Evolutionary conservation across 2,888 invertebrate species (phyloP).

Genomic region (Pristionchus japonicus): DNA sequence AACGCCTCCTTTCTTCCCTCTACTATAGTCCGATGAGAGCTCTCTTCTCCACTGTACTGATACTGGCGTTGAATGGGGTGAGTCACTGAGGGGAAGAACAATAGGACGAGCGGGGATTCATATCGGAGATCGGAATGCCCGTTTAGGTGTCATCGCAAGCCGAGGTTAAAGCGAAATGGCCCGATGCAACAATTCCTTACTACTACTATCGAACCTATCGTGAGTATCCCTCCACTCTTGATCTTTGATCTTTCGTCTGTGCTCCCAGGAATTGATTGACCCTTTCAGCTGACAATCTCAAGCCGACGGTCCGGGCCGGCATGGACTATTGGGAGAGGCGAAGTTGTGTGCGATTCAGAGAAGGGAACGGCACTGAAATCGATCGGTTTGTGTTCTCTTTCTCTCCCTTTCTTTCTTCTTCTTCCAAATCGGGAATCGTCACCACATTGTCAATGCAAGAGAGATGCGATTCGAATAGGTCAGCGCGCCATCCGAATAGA

Average conservation of each 20-base stretch:
- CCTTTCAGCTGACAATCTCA: constrained; percentile 21
- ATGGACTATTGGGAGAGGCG: constrained; percentile 45
- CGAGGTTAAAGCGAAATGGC: neutral
- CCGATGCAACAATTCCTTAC: constrained; percentile 24
- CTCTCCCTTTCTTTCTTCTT: neutral
- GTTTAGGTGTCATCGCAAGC: neutral
- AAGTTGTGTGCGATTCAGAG: constrained; percentile 35
- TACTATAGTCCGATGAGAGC: neutral
- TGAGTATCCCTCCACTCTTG: neutral
- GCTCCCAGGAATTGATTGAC: neutral
- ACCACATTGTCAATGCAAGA: neutral
- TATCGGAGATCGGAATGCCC: neutral
- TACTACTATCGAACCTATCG: constrained; percentile 14
- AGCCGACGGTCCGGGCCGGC: constrained; percentile 24
- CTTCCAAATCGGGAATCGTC: neutral
- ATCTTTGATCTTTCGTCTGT: neutral
- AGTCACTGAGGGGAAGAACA: neutral
- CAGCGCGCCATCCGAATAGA: neutral
- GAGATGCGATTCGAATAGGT: neutral
- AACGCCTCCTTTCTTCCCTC: neutral
- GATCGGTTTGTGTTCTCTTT: constrained; percentile 21
- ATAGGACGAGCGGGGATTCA: neutral
- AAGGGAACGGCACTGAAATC: constrained; percentile 31
- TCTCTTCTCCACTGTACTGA: neutral
- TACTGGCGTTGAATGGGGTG: neutral